phyloP scores from a whole-genome alignment of 2,888 invertebrate genomes.

The Callyntrura sp. region DNA sequence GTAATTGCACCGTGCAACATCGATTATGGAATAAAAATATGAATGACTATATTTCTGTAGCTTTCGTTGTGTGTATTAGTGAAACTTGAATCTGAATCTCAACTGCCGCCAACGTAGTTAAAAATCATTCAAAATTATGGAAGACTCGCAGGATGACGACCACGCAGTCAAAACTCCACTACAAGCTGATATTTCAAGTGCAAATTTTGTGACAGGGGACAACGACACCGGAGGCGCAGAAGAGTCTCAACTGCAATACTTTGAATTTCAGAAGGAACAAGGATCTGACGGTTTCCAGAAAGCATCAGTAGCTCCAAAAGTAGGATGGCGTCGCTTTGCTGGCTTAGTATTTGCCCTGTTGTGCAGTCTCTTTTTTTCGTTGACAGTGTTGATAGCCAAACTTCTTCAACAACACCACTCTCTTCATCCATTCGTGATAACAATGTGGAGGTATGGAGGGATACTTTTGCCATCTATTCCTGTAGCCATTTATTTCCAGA shows the following conservation, averaged over 20 bases:
- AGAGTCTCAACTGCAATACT: neutral
- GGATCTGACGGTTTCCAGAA: neutral
- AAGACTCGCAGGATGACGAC: neutral
- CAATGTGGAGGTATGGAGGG: slow-evolving; percentile 67
- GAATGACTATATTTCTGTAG: too few relatives aligned
- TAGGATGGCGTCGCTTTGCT: slow-evolving; percentile 59
- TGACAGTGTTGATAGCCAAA: slow-evolving; percentile 51
- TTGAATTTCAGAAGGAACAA: slow-evolving; percentile 5
- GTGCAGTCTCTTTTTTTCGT: slow-evolving; percentile 63
- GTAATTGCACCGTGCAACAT: too few relatives aligned
- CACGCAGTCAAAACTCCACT: neutral
- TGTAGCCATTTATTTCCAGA: slow-evolving; percentile 54
- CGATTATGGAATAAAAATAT: too few relatives aligned
- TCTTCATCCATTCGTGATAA: slow-evolving; percentile 55
- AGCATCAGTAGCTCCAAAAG: neutral
- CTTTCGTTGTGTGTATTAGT: too few relatives aligned
- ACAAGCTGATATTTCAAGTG: neutral
- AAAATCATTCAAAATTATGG: too few relatives aligned
- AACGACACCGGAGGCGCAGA: neutral
- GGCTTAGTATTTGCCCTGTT: slow-evolving; percentile 54
- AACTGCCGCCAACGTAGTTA: too few relatives aligned
- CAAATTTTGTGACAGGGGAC: neutral
- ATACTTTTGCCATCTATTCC: slow-evolving; percentile 60
- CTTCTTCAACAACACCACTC: slow-evolving; percentile 45
- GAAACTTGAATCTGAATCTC: too few relatives aligned